Percentiles rank a stretch among this genome's conserved stretches.
These are phyloP conservation scores for Lophura nycthemera DNA, from an alignment of 2,113 vertebrate species.

Conservation along the genomic window DNA sequence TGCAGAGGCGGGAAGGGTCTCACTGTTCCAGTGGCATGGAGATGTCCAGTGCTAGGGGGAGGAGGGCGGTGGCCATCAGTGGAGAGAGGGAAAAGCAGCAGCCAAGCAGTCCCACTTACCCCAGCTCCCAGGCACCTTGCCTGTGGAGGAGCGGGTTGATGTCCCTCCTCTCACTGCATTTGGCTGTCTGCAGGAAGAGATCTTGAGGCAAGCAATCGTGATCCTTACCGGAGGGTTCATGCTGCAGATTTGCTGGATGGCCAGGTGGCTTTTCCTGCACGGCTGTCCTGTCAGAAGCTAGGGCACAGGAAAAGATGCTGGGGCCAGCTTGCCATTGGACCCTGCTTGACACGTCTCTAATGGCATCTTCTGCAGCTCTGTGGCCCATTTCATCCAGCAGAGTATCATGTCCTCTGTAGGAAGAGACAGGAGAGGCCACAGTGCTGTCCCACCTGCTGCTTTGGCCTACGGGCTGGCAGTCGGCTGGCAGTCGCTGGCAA, in stretches of 20 bases:
- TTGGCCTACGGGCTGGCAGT: neutral
- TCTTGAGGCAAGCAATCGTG: fast-evolving
- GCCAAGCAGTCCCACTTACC: fast-evolving
- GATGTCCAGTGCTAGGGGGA: neutral
- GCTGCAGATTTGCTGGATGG: fast-evolving
- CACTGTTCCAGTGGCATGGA: neutral
- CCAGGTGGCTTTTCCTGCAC: neutral
- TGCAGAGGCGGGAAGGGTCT: neutral
- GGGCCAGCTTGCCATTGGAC: neutral
- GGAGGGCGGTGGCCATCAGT: neutral
- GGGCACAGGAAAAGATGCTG: neutral
- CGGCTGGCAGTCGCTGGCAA: neutral
- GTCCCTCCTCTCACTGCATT: neutral
- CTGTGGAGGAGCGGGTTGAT: neutral
- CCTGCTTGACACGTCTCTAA: fast-evolving
- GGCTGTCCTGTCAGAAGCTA: neutral
- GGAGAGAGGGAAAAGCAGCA: neutral
- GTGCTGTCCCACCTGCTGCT: neutral
- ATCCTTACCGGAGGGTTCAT: neutral
- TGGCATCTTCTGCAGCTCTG: neutral
- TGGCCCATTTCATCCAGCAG: fast-evolving
- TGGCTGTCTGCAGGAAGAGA: neutral
- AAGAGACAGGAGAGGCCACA: neutral
- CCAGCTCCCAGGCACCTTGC: fast-evolving
- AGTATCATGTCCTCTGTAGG: neutral